Evolutionary conservation across 2,888 invertebrate species (phyloP).

Genomic region (Xylophagus ater): DNA sequence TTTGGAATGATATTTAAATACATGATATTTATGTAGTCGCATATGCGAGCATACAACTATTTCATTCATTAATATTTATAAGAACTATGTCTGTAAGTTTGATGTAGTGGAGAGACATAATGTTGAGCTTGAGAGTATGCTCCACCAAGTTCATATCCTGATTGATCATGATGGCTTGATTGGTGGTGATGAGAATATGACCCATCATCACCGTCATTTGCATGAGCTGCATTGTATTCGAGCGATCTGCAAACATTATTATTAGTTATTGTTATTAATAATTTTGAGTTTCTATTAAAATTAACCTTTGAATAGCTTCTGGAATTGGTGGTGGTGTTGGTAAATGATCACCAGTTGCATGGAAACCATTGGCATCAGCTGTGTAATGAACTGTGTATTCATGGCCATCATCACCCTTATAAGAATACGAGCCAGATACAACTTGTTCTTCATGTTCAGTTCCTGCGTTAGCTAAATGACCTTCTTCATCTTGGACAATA

Average conservation of each 20-base stretch:
- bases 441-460: constrained; percentile 49
- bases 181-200: background rate
- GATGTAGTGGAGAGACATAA: no score
- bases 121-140: no score
- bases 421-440: constrained; percentile 52
- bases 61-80: no score
- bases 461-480: no score
- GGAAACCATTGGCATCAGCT: constrained; percentile 67
- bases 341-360: constrained; percentile 63
- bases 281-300: background rate
- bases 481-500: constrained; percentile 46
- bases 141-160: no score
- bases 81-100: no score
- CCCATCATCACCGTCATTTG: constrained; percentile 12
- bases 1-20: no score
- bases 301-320: constrained; percentile 26
- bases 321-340: constrained; percentile 68
- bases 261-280: background rate
- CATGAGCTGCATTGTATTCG: constrained; percentile 16
- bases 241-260: constrained; percentile 12
- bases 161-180: no score
- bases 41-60: no score
- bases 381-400: constrained; percentile 54
- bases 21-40: no score
- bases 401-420: constrained; percentile 50